Evolutionary conservation across 92 coral and sea anemone genomes (phyloP), one percentile per base, ranked within the genome.

Genomic region (Bergia sp.): DNA sequence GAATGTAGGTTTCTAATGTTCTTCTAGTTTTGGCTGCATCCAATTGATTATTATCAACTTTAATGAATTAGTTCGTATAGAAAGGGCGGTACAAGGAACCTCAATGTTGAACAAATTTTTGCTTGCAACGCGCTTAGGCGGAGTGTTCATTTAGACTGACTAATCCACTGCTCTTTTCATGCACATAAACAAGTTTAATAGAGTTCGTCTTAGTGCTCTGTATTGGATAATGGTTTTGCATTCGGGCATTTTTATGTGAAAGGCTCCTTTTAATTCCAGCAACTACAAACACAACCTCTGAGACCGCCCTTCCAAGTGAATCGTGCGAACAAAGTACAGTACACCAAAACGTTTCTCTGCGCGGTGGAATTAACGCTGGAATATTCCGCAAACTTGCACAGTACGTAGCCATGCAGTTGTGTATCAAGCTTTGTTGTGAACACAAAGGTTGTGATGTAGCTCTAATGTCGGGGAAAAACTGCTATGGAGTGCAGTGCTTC

Each of bases 401-500:
- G 86, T 97, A 86, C 71, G 99, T 97, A 3, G 99, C 99, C n/a
- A 97, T 97, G 99, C 98, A 96, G 79, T 92, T 97, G 77, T 97
- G 99, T 85, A 93, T 97, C 42, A 95, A 95, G 64, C 91, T 97
- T 80, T 97, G 99, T 64, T 97, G 99, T 85, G 96, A 96, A n/a
- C 96, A 97, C 89, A 95, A 97, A 77, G 97, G 97, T 37, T 97
- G 99, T 72, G 99, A 97, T 85, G 99, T 97, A 8, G 99, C 99
- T 0, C 81, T 97, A 47, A 89, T 97, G 96, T 96, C 98, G 37
- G 99, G 98, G 4, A 97, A 97, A 77, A 97, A 97, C 80, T 97
- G 99, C 82, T 97, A 97, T 65, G 99, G 99, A 6, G 98, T 97
- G 44, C 98, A 97, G 74, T 97, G 99, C 80, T 97, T 94, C 69